Base-by-base conservation (phyloP, 2,888 invertebrate species). In the Antheraea yamamai region DNA sequence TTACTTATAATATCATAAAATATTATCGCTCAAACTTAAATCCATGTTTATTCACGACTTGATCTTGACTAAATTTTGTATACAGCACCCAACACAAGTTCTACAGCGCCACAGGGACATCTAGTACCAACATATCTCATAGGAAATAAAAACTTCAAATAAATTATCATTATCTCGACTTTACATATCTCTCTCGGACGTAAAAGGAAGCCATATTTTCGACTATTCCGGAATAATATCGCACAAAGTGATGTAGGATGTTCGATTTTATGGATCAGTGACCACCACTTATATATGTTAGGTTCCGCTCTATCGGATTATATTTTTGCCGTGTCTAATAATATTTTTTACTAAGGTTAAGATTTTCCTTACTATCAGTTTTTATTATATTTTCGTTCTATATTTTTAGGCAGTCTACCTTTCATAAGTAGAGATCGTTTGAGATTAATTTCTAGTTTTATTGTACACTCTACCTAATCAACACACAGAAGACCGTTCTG, bases 201-300 rank as follows among this genome's bases (percentile, higher is more conserved):
- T 71, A 78, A 76, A 72, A 74, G 74, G 76, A 75, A 76, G 75
- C 58, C 68, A 72, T 76, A 75, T 74, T 72, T 74, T 74, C 66
- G 73, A 58, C n/a, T 71, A 74, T 73, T 71, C 77, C 75, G 74
- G 75, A 39, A 73, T 78, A 75, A 78, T 76, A 77, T 76, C 75
- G 74, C 73, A 70, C 64, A 76, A 71, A 74, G 75, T 78, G 77
- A 79, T 77, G 78, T 66, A 73, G 77, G 79, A 79, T 75, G 79
- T 81, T 80, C 78, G 79, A 79, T 83, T 81, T 80, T 76, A 81
- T 76, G 82, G 79, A 78, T 82, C 81, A 79, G 75, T 79, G 79
- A 76, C 75, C 76, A 71, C 72, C 75, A 70, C 72, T 51, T 74
- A 77, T 76, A 74, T 23, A 35, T 73, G 26, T 74, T n/a, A 70